Evolutionary conservation across 2,888 invertebrate genomes (phyloP), one percentile per base, ranked within the genome.

Genomic region (Macrophya annulata): DNA sequence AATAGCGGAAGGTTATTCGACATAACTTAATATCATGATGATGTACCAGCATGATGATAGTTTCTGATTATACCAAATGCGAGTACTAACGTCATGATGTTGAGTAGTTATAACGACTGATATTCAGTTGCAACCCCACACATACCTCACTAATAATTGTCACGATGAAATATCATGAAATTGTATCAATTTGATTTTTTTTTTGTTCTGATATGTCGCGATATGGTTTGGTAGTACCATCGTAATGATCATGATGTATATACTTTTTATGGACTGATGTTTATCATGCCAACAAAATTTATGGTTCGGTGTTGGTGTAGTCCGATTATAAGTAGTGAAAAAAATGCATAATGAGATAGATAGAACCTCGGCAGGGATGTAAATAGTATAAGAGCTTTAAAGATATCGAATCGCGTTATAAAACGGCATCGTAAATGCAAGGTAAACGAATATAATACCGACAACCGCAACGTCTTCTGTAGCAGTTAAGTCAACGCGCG

Each of bases 391-490:
- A 9, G 21, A 17, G 40, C 25, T n/a, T 45, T 43, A 43, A 43
- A 12, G 81, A 81, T 71, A 83, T 83, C 83, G 68, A 68, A 91
- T 93, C 90, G 90, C 87, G 90, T 93, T 93, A 92, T 93, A 93
- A 93, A 93, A 93, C 92, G 93, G 92, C 92, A 93, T 93, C 92
- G 93, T 93, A 93, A 93, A 93, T 92, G 91, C 91, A 92, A 92
- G 92, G 92, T 93, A 93, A 93, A 93, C 91, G 93, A 92, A 93
- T 92, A 93, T 92, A 92, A 93, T 90, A 91, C 90, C 89, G 91
- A 88, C 87, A 86, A 93, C 93, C 93, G 90, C 93, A 93, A 89
- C 89, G 90, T 91, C 88, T 90, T 92, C 92, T 90, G 89, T 90
- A 92, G 90, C 91, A 91, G 91, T 92, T 92, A 90, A 90, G 90